Percentiles rank a stretch among this genome's conserved stretches.
phyloP scores from a whole-genome alignment of 2,797 vertebrate species.

The Premnoplex brunnescens region DNA sequence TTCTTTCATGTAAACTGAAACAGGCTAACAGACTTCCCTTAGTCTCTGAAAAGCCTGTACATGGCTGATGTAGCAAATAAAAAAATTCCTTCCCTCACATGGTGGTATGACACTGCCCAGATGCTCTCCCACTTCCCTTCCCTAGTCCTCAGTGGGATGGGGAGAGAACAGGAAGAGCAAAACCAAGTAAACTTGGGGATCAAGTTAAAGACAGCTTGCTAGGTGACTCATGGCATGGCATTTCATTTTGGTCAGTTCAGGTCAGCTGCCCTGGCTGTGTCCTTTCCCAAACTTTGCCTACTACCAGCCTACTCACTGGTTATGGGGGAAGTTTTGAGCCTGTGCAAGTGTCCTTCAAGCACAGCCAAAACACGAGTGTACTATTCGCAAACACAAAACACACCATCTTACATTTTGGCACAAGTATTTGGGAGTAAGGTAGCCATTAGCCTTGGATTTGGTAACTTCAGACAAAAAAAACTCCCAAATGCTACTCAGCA shows the following conservation, averaged over 20 bases:
- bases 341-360: neutral
- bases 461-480: neutral
- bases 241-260: neutral
- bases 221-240: neutral
- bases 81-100: neutral
- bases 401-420: neutral
- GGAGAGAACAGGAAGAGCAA: neutral
- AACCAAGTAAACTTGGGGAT: neutral
- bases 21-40: neutral
- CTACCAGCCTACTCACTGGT: neutral
- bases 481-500: neutral
- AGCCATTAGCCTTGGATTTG: neutral
- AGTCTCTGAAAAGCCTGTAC: neutral
- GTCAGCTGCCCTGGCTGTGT: neutral
- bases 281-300: neutral
- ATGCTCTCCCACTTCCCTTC: neutral
- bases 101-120: neutral
- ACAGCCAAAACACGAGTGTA: neutral
- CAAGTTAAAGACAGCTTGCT: neutral
- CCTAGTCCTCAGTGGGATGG: rapidly evolving
- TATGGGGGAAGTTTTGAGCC: neutral
- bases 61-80: neutral
- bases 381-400: neutral
- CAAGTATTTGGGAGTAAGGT: neutral
- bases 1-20: neutral